These are phyloP conservation scores for Aporophyla lueneburgensis DNA, from an alignment of 2,888 invertebrate species.

Conservation along the genomic window DNA sequence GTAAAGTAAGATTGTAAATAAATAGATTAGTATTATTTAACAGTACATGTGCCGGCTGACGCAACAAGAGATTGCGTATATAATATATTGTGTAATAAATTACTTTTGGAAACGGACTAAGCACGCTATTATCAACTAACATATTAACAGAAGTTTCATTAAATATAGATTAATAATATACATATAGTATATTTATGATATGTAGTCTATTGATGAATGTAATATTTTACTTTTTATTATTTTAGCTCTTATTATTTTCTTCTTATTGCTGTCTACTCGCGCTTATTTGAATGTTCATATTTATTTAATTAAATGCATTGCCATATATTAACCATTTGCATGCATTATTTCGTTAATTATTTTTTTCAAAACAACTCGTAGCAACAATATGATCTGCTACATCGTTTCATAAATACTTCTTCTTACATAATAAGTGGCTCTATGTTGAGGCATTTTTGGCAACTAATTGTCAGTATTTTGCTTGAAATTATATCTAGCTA, in stretches of 20 bases:
- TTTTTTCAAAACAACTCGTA: neutral
- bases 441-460: neutral
- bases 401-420: neutral
- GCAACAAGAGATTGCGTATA: conserved; percentile 21
- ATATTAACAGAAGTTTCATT: neutral
- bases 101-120: conserved; percentile 32
- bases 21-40: conserved; percentile 61
- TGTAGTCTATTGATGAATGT: neutral
- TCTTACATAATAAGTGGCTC: neutral
- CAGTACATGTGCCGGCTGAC: conserved; percentile 49
- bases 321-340: neutral
- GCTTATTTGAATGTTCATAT: neutral
- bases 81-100: conserved; percentile 15
- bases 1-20: conserved; percentile 65
- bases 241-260: neutral
- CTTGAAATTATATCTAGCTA: neutral
- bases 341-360: neutral
- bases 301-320: too few relatives aligned
- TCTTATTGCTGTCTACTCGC: neutral
- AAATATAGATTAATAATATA: too few relatives aligned
- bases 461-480: neutral
- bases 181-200: too few relatives aligned
- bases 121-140: neutral
- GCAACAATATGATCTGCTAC: neutral
- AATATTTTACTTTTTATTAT: neutral